Evolutionary conservation across 2,113 vertebrate species (phyloP), one percentile per base, ranked within the genome.

Genomic region (Tylochromis polylepis): DNA sequence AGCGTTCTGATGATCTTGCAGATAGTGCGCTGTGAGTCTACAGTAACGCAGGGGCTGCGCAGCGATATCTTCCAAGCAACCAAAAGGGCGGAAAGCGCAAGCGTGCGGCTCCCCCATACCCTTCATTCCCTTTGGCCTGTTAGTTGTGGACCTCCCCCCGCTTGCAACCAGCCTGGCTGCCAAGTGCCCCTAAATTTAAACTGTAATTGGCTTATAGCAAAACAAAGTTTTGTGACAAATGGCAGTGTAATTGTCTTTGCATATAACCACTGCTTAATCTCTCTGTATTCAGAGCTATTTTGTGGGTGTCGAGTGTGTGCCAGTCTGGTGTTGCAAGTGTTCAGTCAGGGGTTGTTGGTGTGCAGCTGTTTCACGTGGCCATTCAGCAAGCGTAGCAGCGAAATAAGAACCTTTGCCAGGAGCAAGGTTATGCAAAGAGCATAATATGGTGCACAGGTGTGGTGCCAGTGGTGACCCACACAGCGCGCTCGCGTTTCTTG

Each of bases 41-140:
- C 98, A 98, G 99, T 97, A 97, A 95, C 98, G 99, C 99, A 99
- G 95, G 98, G 99, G 99, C 98, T 97, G 99, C 98, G 99, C 99
- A 97, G 98, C 99, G 98, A 97, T 96, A 95, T 91, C 97, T 95
- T 97, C 82, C 97, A 92, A 90, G 91, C 89, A 3, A 92, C 92
- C 89, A 85, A 93, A 94, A 94, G 46, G 90, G 81, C 91, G 90
- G 90, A 94, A 91, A 87, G 92, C 94, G 95, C 95, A 88, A 88
- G 93, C 87, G 88, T 95, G 97, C 93, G 81, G 93, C 9, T 80
- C 91, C 84, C 77, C 27, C 59, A 70, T 29, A 43, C 91, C 89
- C 88, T 87, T 89, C 84, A 89, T 58, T 84, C 89, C 92, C 85
- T 92, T 83, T 92, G 93, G 95, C 94, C 88, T 85, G 93, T 91